phyloP scores from a whole-genome alignment of 2,888 invertebrate genomes.

The Sinohyriopsis cumingii region DNA sequence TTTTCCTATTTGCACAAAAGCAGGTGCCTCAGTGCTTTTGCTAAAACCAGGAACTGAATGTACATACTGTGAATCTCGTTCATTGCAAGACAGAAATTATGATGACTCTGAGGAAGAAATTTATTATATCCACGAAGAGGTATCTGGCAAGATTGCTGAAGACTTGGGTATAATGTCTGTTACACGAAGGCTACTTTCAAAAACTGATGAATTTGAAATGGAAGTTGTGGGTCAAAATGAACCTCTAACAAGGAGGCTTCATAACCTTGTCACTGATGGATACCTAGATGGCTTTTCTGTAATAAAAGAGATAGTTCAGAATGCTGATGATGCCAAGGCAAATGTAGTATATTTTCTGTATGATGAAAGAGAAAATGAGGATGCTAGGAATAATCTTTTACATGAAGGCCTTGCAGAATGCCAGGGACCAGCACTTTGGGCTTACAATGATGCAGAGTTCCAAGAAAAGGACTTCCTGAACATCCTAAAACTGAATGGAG shows the following conservation, averaged over 20 bases:
- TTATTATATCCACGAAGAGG: constrained; percentile 39
- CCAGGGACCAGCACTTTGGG: constrained; percentile 67
- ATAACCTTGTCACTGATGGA: constrained; percentile 43
- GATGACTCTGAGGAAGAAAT: constrained; percentile 25
- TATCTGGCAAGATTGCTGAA: constrained; percentile 44
- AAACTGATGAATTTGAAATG: constrained; percentile 34
- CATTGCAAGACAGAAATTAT: constrained; percentile 11
- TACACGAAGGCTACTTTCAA: constrained; percentile 41
- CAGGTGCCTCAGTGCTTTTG: constrained; percentile 1
- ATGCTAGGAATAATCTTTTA: constrained; percentile 44
- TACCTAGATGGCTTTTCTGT: constrained; percentile 64
- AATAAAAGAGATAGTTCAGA: constrained; percentile 64
- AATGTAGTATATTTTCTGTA: constrained; percentile 55
- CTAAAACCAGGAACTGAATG: constrained; percentile 13
- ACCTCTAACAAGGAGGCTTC: constrained; percentile 55
- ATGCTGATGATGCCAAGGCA: constrained; percentile 65
- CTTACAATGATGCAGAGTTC: constrained; percentile 65
- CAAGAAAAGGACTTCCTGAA: constrained; percentile 64
- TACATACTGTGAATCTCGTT: constrained; percentile 15
- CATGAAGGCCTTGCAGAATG: constrained; percentile 60
- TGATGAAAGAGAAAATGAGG: constrained; percentile 60
- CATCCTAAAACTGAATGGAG: constrained; percentile 65
- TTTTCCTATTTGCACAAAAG: constrained; percentile 19
- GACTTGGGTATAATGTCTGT: constrained; percentile 53
- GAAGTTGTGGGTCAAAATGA: constrained; percentile 58